Base-by-base conservation (phyloP, 1,140 invertebrate genomes). In the Aplysia californica region DNA sequence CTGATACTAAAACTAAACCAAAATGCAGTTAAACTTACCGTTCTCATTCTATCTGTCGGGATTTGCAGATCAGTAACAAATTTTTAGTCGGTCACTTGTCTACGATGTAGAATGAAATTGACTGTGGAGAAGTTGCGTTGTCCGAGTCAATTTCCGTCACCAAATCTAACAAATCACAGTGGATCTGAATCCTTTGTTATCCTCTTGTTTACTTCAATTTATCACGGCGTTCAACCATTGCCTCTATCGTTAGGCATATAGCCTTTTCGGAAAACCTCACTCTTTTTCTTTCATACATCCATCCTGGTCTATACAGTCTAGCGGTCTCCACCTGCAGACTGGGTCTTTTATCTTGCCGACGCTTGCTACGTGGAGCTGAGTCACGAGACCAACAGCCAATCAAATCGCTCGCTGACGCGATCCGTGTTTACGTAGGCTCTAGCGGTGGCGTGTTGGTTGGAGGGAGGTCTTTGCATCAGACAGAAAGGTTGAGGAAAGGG, bases 351-450 rank as follows among this genome's bases (percentile, higher is more conserved):
- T 66, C 21, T 55, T 66, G 72, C 72, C 59, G 72, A 75, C 72
- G 61, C n/a, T n/a, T 31, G 61, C 72, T 35, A 75, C 38, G 72
- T 66, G 72, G 61, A 66, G 59, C 61, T 50, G 72, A 66, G 72
- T 75, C 72, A 75, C 72, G 72, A 29, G 72, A 66, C 61, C 20
- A 23, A n/a, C 61, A 66, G 41, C 72, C 72, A 75, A 75, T 75
- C 72, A 66, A n/a, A 75, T 2, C 20, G 31, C n/a, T 10, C 38
- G n/a, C 15, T 66, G 18, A 1, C 6, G 21, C 6, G 3, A 4
- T 29, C 26, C 26, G 29, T 39, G 61, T 75, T 15, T 75, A 75
- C 72, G 59, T n/a, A n/a, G n/a, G n/a, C n/a, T n/a, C n/a, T 41
- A 44, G 38, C 26, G 41, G 72, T 75, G 72, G 72, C 72, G 72